A percentile compares a stretch with the other conserved stretches of the same genome.
Evolutionary conservation across 2,797 vertebrate genomes (phyloP).

Genomic region (Sebastiscus tertius): DNA sequence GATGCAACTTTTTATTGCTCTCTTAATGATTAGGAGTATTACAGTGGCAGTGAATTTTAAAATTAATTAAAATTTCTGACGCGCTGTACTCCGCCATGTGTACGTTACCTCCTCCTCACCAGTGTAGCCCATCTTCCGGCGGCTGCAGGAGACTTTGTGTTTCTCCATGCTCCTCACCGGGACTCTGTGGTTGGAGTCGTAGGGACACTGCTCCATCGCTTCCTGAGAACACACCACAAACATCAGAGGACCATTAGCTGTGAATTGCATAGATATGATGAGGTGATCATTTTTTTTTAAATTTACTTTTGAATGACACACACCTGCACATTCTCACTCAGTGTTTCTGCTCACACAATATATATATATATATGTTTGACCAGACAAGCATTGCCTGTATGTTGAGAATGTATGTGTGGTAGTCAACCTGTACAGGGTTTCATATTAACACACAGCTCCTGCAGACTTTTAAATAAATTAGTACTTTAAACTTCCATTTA

Average conservation of each 20-base stretch:
- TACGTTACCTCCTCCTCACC: constrained; percentile 88
- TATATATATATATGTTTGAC: neutral
- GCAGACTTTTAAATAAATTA: neutral
- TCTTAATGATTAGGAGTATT: neutral
- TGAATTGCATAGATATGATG: no score
- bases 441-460: neutral
- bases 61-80: fast-evolving
- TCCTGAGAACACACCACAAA: constrained; percentile 61
- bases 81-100: neutral
- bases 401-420: neutral
- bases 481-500: no score
- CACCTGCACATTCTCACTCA: neutral
- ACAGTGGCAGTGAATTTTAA: neutral
- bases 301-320: neutral
- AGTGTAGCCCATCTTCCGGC: constrained; percentile 87
- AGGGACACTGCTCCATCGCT: constrained; percentile 84
- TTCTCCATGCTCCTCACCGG: constrained; percentile 85
- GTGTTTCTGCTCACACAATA: neutral
- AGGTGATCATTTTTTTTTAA: no score
- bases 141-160: constrained; percentile 85
- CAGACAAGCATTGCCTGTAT: neutral
- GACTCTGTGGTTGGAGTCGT: constrained; percentile 88
- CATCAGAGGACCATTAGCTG: no score
- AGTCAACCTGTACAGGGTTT: neutral
- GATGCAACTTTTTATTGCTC: neutral